phyloP scores from a whole-genome alignment of 2,888 invertebrate genomes.

The Acrobasis suavella region DNA sequence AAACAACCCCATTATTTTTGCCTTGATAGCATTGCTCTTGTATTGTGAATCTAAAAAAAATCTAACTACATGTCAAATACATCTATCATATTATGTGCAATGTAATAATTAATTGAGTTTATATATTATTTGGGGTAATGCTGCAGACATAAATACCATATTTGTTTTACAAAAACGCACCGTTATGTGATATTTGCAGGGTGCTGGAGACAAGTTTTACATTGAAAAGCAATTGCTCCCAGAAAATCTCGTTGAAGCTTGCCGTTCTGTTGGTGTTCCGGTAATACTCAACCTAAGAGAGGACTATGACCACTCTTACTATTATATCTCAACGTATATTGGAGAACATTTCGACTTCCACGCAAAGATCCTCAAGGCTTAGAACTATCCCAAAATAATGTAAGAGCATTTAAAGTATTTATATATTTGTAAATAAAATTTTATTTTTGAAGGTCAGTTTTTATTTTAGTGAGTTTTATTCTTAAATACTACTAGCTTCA shows the following conservation, averaged over 20 bases:
- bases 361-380: conserved; percentile 86
- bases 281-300: conserved; percentile 87
- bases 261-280: conserved; percentile 86
- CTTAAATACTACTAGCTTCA: no score
- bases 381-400: conserved; percentile 29
- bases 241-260: conserved; percentile 90
- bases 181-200: conserved; percentile 80
- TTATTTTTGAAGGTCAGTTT: conserved; percentile 35
- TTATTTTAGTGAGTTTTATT: conserved; percentile 23
- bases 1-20: no score
- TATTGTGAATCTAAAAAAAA: no score
- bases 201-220: conserved; percentile 91
- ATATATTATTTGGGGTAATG: no score
- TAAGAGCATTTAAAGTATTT: conserved; percentile 39
- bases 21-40: no score
- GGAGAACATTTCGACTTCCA: conserved; percentile 97
- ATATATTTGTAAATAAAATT: conserved; percentile 36
- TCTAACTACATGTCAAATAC: no score
- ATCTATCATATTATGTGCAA: no score
- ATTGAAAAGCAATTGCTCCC: conserved; percentile 89
- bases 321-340: conserved; percentile 94
- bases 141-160: no score
- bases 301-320: conserved; percentile 98
- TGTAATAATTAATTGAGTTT: no score
- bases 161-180: no score